Percentiles rank a stretch among this genome's conserved stretches.
phyloP scores from a whole-genome alignment of 2,113 vertebrate genomes.

The Scytalopus superciliaris region DNA sequence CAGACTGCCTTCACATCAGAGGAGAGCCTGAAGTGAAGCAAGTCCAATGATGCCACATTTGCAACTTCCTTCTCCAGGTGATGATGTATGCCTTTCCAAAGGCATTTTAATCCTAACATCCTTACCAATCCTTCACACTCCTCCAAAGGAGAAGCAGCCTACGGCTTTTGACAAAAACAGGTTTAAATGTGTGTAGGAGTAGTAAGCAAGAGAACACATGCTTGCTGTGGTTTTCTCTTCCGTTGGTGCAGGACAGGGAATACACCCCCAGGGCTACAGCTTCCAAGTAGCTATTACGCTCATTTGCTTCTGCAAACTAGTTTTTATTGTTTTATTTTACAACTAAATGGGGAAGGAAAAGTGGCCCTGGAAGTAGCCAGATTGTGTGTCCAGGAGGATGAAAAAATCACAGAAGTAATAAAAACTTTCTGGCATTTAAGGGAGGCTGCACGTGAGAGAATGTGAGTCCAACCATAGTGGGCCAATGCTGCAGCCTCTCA shows the following conservation, averaged over 20 bases:
- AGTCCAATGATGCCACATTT: too few species aligned
- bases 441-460: not conserved
- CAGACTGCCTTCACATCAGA: not conserved
- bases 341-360: not conserved
- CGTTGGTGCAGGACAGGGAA: not conserved
- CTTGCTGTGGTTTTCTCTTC: not conserved
- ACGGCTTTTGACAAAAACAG: not conserved
- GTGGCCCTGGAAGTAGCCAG: not conserved
- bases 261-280: not conserved
- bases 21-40: not conserved
- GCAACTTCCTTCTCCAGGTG: not conserved
- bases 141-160: not conserved
- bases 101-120: not conserved
- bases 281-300: not conserved
- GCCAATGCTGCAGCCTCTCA: not conserved
- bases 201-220: not conserved
- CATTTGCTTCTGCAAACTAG: not conserved
- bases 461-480: not conserved
- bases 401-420: not conserved
- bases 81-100: not conserved
- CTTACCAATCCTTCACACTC: not conserved
- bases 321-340: not conserved
- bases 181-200: not conserved
- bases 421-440: not conserved
- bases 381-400: not conserved